Evolutionary conservation across 2,888 invertebrate genomes (phyloP), one percentile per base, ranked within the genome.

Genomic region (Cybosia mesomella): DNA sequence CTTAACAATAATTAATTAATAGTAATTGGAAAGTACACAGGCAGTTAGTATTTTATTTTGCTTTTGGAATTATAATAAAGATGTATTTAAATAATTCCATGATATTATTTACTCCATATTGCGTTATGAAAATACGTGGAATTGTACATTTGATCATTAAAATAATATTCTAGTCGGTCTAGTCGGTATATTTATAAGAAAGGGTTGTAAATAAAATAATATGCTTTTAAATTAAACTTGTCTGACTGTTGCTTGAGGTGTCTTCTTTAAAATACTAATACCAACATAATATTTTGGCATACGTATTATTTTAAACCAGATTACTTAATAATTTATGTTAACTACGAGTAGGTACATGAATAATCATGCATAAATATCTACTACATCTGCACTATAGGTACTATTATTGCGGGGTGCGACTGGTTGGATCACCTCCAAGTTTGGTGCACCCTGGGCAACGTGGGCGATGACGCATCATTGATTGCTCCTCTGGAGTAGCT

Each of bases 131-230:
- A 24, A 2, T 22, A 54, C 21, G 5, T 55, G 28, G 0, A 15
- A 15, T 55, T 15, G 22, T 55, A 55, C 15, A 55, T 55, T 22
- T 55, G 22, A 24, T 13, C 15, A 58, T 58, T 3, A 70, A 57
- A 21, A 58, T 67, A 58, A 67, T 18, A 69, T 67, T 79, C 80
- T 79, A 83, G 82, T 83, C 83, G 57, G 28, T 60, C 71, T 81
- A 75, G 80, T 81, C 80, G 43, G 60, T 69, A 64, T 53, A 64
- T 32, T 15, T 78, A 34, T 81, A 68, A 68, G 24, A 10, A 59
- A 58, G 70, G 63, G 68, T 64, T 55, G 65, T 18, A 32, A 24
- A 67, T 54, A 54, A 57, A 69, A 57, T 57, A 39, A 10, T 67
- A 70, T 77, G 68, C 54, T 63, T 75, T 78, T 58, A 66, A 68